Percentiles rank a stretch among this genome's conserved stretches.
These are phyloP conservation scores for Cryptocheilus praepositus DNA, from an alignment of 2,888 invertebrate species.

Conservation along the genomic window DNA sequence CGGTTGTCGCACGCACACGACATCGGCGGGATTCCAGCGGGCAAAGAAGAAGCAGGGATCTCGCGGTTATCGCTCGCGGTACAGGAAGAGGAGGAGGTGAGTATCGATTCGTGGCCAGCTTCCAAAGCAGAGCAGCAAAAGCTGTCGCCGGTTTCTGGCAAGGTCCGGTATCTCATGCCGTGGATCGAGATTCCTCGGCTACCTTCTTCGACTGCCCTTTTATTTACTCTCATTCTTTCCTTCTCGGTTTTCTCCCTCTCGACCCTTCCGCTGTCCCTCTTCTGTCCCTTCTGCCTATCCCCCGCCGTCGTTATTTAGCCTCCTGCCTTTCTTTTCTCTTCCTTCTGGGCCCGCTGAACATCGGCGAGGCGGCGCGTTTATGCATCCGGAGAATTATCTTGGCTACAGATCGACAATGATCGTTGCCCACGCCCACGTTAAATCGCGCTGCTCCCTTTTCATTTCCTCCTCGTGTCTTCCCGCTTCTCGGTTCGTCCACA, in stretches of 20 bases:
- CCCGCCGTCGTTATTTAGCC: neutral
- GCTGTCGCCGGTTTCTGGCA: slow-evolving; percentile 33
- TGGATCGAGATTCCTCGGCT: slow-evolving; percentile 42
- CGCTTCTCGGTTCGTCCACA: neutral
- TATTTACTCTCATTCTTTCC: neutral
- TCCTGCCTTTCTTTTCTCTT: slow-evolving; percentile 2
- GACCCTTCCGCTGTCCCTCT: neutral
- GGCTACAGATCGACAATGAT: slow-evolving; percentile 10
- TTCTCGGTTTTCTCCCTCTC: slow-evolving; percentile 7
- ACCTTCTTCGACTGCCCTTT: slow-evolving; percentile 14
- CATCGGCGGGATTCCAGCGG: no score
- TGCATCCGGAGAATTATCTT: slow-evolving; percentile 9
- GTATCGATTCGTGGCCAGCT: slow-evolving; percentile 14
- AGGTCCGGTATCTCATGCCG: slow-evolving; percentile 33
- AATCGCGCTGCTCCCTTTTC: neutral
- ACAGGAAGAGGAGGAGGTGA: slow-evolving; percentile 19
- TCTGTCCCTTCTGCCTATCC: no score
- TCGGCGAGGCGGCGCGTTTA: slow-evolving; percentile 26
- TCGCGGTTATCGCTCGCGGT: slow-evolving; percentile 31
- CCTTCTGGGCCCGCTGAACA: slow-evolving; percentile 1
- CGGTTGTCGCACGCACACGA: no score
- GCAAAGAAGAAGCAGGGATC: slow-evolving; percentile 14
- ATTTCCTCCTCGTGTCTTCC: neutral
- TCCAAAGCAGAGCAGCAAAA: slow-evolving; percentile 41
- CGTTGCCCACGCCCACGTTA: slow-evolving; percentile 10